Conservation (phyloP, 2,888 invertebrate genomes). For the Melieria omissa region DNA sequence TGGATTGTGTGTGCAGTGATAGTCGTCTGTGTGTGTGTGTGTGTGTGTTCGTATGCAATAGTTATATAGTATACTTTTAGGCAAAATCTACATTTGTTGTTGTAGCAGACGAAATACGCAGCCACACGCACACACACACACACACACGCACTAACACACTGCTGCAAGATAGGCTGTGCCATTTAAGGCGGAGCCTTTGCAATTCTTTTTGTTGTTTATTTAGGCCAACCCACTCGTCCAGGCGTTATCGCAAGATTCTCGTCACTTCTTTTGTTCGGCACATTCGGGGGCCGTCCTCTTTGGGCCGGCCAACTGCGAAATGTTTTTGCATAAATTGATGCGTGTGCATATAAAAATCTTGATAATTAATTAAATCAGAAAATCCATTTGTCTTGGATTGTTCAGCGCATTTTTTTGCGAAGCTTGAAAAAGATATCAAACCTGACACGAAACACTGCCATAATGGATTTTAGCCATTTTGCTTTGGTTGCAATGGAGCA, state of each 20-base stretch:
- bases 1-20: constrained; percentile 8
- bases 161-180: constrained; percentile 31
- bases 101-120: neutral
- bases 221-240: too few species aligned
- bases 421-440: too few species aligned
- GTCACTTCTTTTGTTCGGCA: constrained; percentile 2
- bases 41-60: constrained; percentile 1
- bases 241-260: neutral
- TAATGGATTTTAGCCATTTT: too few species aligned
- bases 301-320: too few species aligned
- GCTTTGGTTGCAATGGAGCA: too few species aligned
- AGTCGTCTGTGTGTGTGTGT: constrained; percentile 7
- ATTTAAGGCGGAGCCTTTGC: constrained; percentile 31
- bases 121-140: neutral
- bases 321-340: constrained; percentile 30
- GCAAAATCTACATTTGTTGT: too few species aligned
- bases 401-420: too few species aligned
- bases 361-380: constrained; percentile 26
- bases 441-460: too few species aligned
- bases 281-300: neutral
- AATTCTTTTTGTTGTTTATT: constrained; percentile 21
- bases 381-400: constrained; percentile 10
- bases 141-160: neutral
- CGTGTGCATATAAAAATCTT: neutral
- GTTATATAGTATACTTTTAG: too few species aligned